These are phyloP conservation scores for Ostrea edulis DNA, from an alignment of 1,140 invertebrate genomes.

Conservation along the genomic window DNA sequence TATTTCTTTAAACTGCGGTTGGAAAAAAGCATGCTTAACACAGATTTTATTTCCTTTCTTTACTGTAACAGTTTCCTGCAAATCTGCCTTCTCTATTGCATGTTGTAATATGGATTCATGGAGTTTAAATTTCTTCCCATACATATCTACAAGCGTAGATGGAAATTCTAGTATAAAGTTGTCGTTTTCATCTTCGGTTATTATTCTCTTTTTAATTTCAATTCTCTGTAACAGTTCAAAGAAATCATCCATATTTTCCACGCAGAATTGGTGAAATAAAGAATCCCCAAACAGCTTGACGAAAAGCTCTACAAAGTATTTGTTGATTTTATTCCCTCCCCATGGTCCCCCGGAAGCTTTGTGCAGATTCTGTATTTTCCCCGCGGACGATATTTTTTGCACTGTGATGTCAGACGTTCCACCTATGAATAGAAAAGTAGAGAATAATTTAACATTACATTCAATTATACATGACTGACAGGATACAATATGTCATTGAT, in stretches of 20 bases:
- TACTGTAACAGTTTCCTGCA: background rate
- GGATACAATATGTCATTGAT: too few relatives aligned
- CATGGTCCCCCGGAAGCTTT: background rate
- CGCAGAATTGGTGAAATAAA: background rate
- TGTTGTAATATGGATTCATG: background rate
- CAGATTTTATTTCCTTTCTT: background rate
- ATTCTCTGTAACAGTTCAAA: background rate
- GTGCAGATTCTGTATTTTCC: background rate
- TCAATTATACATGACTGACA: too few relatives aligned
- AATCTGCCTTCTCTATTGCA: background rate
- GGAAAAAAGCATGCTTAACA: background rate
- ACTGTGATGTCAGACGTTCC: slow-evolving; percentile 4
- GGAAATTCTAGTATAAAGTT: background rate
- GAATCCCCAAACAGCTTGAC: background rate
- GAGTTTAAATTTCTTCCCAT: background rate
- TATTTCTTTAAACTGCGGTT: background rate
- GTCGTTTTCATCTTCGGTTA: background rate
- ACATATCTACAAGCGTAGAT: background rate
- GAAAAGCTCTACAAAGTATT: background rate
- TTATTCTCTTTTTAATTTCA: background rate
- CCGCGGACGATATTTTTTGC: background rate
- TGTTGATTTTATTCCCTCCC: slow-evolving; percentile 2
- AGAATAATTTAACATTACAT: too few relatives aligned
- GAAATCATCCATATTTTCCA: background rate
- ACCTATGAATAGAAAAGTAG: background rate